phyloP scores from a whole-genome alignment of 2,888 invertebrate genomes.

The Rhodophaea formosa region DNA sequence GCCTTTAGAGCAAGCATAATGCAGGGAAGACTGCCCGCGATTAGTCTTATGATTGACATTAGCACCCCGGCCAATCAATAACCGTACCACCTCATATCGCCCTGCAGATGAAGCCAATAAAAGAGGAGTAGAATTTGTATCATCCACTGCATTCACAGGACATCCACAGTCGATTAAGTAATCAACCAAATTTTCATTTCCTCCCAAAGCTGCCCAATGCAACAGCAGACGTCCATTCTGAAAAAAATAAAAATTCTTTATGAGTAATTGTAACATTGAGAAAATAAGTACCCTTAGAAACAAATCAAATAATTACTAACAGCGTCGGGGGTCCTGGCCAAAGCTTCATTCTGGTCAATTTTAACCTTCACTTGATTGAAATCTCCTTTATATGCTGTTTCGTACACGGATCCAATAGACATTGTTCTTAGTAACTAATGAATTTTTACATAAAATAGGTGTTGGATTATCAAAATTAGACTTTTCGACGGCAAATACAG shows the following conservation, averaged over 20 bases:
- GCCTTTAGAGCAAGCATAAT: slow-evolving; percentile 93
- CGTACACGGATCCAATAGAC: slow-evolving; percentile 78
- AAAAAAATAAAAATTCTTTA: slow-evolving; percentile 33
- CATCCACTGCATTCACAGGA: slow-evolving; percentile 86
- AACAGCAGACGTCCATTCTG: slow-evolving; percentile 87
- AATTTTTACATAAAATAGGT: too few relatives aligned
- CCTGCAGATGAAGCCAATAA: slow-evolving; percentile 91
- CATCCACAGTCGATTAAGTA: slow-evolving; percentile 84
- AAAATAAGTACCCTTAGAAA: neutral
- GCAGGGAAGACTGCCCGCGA: slow-evolving; percentile 89
- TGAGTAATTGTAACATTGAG: too few relatives aligned
- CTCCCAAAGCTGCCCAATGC: slow-evolving; percentile 91
- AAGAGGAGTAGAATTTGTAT: slow-evolving; percentile 88
- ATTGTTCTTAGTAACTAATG: slow-evolving; percentile 32
- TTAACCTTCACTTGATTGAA: slow-evolving; percentile 83
- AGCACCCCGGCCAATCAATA: slow-evolving; percentile 85
- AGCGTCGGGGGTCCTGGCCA: slow-evolving; percentile 52
- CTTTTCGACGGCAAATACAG: too few relatives aligned
- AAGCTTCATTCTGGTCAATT: slow-evolving; percentile 75
- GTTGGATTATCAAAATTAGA: too few relatives aligned
- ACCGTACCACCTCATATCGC: slow-evolving; percentile 83
- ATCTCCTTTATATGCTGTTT: slow-evolving; percentile 88
- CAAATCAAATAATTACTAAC: slow-evolving; percentile 37
- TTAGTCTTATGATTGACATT: slow-evolving; percentile 86
- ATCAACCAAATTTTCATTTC: slow-evolving; percentile 87